Percentiles rank a stretch among this genome's conserved stretches.
These are phyloP conservation scores for Dendrolimus punctatus DNA, from an alignment of 1,140 invertebrate genomes.

Conservation along the genomic window DNA sequence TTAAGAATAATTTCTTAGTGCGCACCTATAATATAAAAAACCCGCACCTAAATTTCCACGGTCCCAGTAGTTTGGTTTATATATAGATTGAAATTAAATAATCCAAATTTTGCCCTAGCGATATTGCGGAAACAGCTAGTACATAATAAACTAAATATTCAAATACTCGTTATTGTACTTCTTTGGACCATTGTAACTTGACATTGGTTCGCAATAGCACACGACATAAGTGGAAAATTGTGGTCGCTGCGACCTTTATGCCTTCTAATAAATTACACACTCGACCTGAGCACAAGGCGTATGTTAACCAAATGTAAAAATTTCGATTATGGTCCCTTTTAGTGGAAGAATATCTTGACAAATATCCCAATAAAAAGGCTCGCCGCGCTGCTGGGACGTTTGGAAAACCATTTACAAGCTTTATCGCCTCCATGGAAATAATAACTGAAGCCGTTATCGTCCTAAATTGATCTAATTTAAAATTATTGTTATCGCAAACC, in stretches of 20 bases:
- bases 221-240: not conserved
- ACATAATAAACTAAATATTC: slow-evolving; percentile 3
- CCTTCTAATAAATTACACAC: slow-evolving; percentile 25
- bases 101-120: no score
- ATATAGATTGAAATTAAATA: no score
- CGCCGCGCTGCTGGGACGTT: slow-evolving; percentile 51
- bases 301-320: slow-evolving; percentile 59
- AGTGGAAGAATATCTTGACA: slow-evolving; percentile 61
- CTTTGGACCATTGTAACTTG: no score
- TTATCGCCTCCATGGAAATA: slow-evolving; percentile 68
- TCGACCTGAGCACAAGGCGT: slow-evolving; percentile 31
- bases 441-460: slow-evolving; percentile 65
- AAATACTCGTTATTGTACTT: not conserved
- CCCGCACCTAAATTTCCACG: no score
- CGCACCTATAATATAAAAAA: no score
- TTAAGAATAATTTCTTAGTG: no score
- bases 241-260: slow-evolving; percentile 7
- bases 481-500: slow-evolving; percentile 62
- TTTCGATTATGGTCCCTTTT: slow-evolving; percentile 60
- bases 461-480: slow-evolving; percentile 68
- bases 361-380: slow-evolving; percentile 67
- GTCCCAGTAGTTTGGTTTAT: no score
- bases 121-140: no score
- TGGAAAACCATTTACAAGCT: slow-evolving; percentile 68
- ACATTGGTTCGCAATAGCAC: not conserved